A percentile compares a stretch with the other conserved stretches of the same genome.
Conservation (phyloP, 2,113 vertebrate species). For the Cebidichthys violaceus region DNA sequence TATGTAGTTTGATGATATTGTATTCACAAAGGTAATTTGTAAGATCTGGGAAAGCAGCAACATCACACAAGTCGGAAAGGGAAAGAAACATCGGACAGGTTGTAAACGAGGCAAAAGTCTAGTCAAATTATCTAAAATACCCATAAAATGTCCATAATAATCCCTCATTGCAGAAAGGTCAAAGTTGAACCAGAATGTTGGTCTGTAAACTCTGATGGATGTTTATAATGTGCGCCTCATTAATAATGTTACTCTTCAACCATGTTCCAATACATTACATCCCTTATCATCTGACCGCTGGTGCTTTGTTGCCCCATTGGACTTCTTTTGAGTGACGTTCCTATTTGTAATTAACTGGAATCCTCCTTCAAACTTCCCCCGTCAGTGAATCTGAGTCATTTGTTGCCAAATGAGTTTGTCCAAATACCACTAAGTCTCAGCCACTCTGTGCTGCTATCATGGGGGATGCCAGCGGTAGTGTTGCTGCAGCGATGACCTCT, state of each 20-base stretch:
- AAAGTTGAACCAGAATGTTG: background rate
- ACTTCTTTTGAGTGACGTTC: background rate
- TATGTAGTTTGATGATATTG: background rate
- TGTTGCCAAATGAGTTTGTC: conserved; percentile 12
- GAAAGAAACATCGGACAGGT: background rate
- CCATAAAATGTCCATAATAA: background rate
- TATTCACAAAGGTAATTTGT: background rate
- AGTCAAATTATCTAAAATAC: background rate
- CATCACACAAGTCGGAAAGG: background rate
- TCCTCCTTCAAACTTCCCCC: background rate
- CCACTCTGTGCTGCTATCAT: conserved; percentile 11
- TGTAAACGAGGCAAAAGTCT: background rate
- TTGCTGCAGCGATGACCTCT: conserved; percentile 51
- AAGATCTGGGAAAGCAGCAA: background rate
- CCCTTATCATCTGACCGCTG: background rate
- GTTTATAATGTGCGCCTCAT: background rate
- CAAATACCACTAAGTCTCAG: conserved; percentile 5
- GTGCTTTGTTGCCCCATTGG: background rate
- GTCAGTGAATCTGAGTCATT: background rate
- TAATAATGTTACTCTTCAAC: background rate
- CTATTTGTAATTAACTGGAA: background rate
- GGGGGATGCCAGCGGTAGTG: conserved; percentile 9
- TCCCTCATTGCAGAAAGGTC: background rate
- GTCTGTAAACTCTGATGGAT: background rate
- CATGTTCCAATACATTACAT: background rate